Evolutionary conservation across 2,888 invertebrate species (phyloP), one percentile per base, ranked within the genome.

Genomic region (Alsophila aescularia): DNA sequence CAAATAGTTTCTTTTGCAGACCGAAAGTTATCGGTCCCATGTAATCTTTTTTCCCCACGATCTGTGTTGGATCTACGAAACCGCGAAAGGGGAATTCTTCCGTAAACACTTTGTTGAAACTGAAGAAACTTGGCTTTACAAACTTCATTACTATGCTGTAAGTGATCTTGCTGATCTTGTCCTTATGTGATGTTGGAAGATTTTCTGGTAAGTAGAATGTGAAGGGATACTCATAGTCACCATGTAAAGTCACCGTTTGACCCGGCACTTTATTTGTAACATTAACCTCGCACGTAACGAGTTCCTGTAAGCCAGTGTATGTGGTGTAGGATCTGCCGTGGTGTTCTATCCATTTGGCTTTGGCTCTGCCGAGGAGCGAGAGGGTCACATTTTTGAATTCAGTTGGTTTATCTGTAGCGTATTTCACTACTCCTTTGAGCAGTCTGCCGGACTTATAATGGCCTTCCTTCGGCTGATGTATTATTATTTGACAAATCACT

Each of bases 171-270:
- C 62, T 52, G 2, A 8, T 48, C 0, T 1, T 1, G 32, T 51
- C 59, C 15, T 58, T 40, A 43, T 59, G 60, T 5, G 64, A 54
- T 7, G 62, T 40, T 3, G 62, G 64, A 9, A 64, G 55, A 34
- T 59, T 16, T 18, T 60, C 43, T 10, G 67, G 67, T 9, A 64
- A 39, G 7, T 48, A 52, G 24, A 65, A 64, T 2, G 53, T 18
- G 34, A 60, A 66, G n/a, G 66, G 57, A 36, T 56, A 36, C 32
- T 61, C 57, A 39, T 65, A 63, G 1, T 50, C 21, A 10, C 58
- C 60, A 1, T 29, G 37, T 5, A 60, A 27, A 7, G 39, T 51
- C 9, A 41, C 40, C 1, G 21, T 15, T n/a, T n/a, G n/a, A n/a
- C n/a, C n/a, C n/a, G n/a, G n/a, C n/a, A n/a, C n/a, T n/a, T 52